Percentiles rank a stretch among this genome's conserved stretches.
phyloP scores from a whole-genome alignment of 2,113 vertebrate species.

The Alaudala cheleensis region DNA sequence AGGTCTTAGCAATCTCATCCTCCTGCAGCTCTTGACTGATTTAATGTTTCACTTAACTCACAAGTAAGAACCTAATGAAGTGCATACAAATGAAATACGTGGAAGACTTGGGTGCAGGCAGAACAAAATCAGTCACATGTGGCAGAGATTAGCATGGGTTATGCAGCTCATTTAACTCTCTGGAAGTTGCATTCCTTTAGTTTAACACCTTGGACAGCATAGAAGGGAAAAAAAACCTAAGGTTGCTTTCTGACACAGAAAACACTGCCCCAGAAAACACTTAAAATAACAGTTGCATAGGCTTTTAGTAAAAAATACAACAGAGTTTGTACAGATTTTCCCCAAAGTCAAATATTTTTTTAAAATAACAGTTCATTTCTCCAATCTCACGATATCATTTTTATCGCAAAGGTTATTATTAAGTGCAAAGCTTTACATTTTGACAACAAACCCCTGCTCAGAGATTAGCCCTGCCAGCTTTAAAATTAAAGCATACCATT shows the following conservation, averaged over 20 bases:
- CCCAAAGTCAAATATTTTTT: background rate
- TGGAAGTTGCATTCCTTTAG: background rate
- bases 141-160: background rate
- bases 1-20: background rate
- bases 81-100: background rate
- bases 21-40: background rate
- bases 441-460: background rate
- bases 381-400: background rate
- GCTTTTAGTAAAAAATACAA: background rate
- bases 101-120: background rate
- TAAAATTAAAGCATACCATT: background rate
- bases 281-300: too few species aligned
- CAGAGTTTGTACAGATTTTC: background rate
- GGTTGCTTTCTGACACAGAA: background rate
- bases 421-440: background rate
- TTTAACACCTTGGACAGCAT: background rate
- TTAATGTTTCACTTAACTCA: background rate
- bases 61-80: background rate
- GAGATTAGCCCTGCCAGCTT: background rate
- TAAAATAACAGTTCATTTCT: background rate
- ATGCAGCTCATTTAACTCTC: background rate
- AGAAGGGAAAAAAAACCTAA: background rate
- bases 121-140: background rate
- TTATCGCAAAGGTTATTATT: background rate
- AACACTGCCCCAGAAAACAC: background rate